phyloP scores from a whole-genome alignment of 1,140 invertebrate species.

The Plectrocnemia conspersa region DNA sequence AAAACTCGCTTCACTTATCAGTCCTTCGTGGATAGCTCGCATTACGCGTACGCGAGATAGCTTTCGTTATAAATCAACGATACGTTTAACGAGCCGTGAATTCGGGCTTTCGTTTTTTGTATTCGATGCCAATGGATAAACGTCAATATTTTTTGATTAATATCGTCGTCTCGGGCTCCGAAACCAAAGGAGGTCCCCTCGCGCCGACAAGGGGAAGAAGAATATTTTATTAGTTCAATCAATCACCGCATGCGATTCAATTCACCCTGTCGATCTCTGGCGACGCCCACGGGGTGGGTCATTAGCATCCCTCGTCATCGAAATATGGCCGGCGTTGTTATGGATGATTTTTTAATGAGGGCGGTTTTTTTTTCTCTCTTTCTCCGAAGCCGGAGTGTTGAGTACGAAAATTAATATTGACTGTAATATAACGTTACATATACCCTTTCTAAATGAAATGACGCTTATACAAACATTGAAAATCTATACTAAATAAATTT shows the following conservation, averaged over 20 bases:
- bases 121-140: slow-evolving; percentile 10
- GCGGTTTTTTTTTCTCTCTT: too few relatives aligned
- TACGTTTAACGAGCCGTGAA: slow-evolving; percentile 31
- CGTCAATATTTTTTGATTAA: slow-evolving; percentile 27
- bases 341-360: too few relatives aligned
- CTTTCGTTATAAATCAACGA: slow-evolving; percentile 32
- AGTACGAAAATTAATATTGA: too few relatives aligned
- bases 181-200: slow-evolving; percentile 15
- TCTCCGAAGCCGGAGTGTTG: too few relatives aligned
- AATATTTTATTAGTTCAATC: slow-evolving; percentile 24
- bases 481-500: too few relatives aligned
- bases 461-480: too few relatives aligned
- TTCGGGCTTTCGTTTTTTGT: slow-evolving; percentile 12
- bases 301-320: slow-evolving; percentile 15
- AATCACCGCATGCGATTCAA: slow-evolving; percentile 12
- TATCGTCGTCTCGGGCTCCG: slow-evolving; percentile 10
- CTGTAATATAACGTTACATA: too few relatives aligned
- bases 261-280: slow-evolving; percentile 1
- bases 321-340: too few relatives aligned
- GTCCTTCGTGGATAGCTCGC: too few relatives aligned
- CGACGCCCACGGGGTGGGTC: slow-evolving; percentile 4
- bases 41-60: slow-evolving; percentile 8
- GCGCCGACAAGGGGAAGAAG: slow-evolving; percentile 5
- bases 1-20: too few relatives aligned
- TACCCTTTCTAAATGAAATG: too few relatives aligned